Evolutionary conservation across 2,888 invertebrate species (phyloP).

Genomic region (Acrobasis suavella): DNA sequence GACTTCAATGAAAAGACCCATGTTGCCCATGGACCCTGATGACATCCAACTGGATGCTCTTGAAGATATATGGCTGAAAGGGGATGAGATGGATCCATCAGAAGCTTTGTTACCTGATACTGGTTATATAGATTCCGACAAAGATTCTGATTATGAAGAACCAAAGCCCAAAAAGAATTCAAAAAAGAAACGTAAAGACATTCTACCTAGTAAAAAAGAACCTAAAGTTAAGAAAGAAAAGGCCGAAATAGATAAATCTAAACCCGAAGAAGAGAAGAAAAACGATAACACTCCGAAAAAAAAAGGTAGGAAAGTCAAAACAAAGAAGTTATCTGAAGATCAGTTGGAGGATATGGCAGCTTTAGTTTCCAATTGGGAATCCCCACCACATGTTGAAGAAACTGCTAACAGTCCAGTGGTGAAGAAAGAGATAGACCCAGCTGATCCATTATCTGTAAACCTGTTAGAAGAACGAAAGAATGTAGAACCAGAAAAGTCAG

Average conservation of each 20-base stretch:
- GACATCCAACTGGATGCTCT: constrained; percentile 88
- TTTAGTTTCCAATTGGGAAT: constrained; percentile 65
- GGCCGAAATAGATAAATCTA: constrained; percentile 30
- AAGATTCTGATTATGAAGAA: constrained; percentile 72
- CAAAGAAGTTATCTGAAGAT: constrained; percentile 63
- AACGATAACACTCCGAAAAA: constrained; percentile 35
- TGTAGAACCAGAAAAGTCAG: constrained; percentile 3
- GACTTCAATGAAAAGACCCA: constrained; percentile 73
- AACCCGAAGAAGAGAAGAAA: constrained; percentile 38
- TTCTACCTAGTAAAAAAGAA: constrained; percentile 45
- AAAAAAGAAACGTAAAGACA: constrained; percentile 48
- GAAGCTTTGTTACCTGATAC: constrained; percentile 74
- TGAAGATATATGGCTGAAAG: constrained; percentile 91
- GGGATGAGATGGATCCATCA: constrained; percentile 87
- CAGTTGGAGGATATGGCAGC: constrained; percentile 63
- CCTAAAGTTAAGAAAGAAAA: constrained; percentile 40
- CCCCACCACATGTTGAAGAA: constrained; percentile 57
- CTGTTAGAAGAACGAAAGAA: background rate
- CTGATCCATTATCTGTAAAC: constrained; percentile 39
- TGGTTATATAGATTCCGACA: constrained; percentile 75
- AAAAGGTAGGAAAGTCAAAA: constrained; percentile 49
- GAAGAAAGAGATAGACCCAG: constrained; percentile 31
- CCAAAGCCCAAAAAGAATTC: constrained; percentile 48
- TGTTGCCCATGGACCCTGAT: constrained; percentile 82
- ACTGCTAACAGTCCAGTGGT: constrained; percentile 21